A percentile compares a stretch with the other conserved stretches of the same genome.
Evolutionary conservation across 2,888 invertebrate genomes (phyloP).

Genomic region (Agrochola litura): DNA sequence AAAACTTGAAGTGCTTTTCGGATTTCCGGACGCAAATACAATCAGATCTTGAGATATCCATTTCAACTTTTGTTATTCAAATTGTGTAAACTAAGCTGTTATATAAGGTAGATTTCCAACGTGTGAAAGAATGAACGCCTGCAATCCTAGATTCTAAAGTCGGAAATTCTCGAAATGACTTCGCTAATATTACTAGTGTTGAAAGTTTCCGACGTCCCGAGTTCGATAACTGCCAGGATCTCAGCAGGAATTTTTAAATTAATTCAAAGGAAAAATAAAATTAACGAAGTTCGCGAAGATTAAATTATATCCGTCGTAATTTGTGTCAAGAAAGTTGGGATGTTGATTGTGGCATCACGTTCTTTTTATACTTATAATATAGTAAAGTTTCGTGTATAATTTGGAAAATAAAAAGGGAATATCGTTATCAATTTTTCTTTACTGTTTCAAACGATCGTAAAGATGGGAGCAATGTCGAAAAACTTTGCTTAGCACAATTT

Average conservation of each 20-base stretch:
- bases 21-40: conserved; percentile 46
- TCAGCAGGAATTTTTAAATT: conserved; percentile 88
- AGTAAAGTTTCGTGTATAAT: conserved; percentile 54
- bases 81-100: conserved; percentile 30
- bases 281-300: conserved; percentile 86
- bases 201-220: conserved; percentile 84
- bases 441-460: conserved; percentile 38
- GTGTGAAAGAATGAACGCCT: conserved; percentile 61
- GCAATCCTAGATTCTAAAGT: conserved; percentile 73
- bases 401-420: conserved; percentile 50
- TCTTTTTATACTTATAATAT: conserved; percentile 65
- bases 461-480: conserved; percentile 42
- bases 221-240: conserved; percentile 87
- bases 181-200: conserved; percentile 85
- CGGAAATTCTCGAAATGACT: conserved; percentile 82
- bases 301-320: conserved; percentile 87
- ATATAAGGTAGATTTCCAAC: conserved; percentile 28
- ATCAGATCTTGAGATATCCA: conserved; percentile 33
- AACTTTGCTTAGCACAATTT: conserved; percentile 57
- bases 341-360: conserved; percentile 77
- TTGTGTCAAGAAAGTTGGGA: conserved; percentile 85
- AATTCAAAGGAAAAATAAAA: conserved; percentile 89
- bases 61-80: conserved; percentile 32
- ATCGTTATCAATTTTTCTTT: conserved; percentile 43
- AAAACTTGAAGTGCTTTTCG: conserved; percentile 57